Percentiles rank a stretch among this genome's conserved stretches.
phyloP scores from a whole-genome alignment of 2,888 invertebrate species.

The Chaetogeoica ovagalla region DNA sequence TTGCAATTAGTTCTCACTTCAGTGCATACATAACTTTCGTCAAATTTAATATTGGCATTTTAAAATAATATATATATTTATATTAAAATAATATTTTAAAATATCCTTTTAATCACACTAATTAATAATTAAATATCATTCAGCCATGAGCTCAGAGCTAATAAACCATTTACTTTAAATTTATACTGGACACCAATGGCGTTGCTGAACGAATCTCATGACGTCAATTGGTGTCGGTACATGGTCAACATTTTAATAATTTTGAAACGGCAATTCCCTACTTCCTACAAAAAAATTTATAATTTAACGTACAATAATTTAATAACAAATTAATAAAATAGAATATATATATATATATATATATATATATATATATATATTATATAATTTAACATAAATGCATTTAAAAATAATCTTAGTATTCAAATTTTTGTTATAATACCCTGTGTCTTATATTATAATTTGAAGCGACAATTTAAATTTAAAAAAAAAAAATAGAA shows the following conservation, averaged over 20 bases:
- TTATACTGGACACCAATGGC: no score
- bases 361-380: not conserved
- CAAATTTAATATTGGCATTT: no score
- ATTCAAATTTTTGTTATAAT: not conserved
- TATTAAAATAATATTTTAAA: no score
- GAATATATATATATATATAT: not conserved
- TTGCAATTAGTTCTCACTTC: no score
- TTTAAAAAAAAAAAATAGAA: constrained; percentile 19
- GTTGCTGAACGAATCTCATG: no score
- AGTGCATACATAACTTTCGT: no score
- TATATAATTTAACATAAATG: not conserved
- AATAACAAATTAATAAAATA: not conserved
- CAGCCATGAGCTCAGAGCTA: no score
- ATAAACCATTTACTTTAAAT: no score
- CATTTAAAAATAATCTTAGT: not conserved
- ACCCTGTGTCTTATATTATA: constrained; percentile 24
- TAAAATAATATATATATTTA: no score
- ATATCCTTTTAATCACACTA: no score
- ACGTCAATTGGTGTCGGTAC: no score
- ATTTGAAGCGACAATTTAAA: not conserved
- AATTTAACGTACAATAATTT: not conserved
- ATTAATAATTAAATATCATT: no score
- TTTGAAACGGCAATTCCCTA: not conserved
- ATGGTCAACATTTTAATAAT: not conserved
- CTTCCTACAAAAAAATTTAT: not conserved